Evolutionary conservation across 2,797 vertebrate genomes (phyloP).

Genomic region (Chiloscyllium punctatum): DNA sequence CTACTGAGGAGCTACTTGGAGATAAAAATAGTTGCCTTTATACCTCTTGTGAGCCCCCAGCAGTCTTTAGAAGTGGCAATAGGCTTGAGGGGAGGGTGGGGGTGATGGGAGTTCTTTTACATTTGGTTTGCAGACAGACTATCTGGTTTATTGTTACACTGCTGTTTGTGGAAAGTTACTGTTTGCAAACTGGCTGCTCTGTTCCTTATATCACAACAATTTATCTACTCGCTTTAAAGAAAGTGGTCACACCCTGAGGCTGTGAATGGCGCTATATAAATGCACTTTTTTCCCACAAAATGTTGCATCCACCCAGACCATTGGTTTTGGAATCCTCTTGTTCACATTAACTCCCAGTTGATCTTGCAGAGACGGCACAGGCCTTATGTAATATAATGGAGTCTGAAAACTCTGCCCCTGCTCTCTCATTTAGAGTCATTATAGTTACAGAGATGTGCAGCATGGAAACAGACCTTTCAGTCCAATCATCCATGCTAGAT

Average conservation of each 20-base stretch:
- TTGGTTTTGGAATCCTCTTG: background rate
- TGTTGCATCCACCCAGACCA: background rate
- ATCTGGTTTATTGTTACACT: background rate
- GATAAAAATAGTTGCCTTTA: background rate
- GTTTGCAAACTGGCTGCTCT: background rate
- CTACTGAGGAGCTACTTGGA: background rate
- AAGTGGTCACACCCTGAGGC: background rate
- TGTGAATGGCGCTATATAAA: background rate
- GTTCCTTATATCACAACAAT: background rate
- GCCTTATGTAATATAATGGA: background rate
- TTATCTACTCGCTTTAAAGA: background rate
- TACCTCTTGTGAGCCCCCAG: background rate
- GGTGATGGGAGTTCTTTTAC: background rate
- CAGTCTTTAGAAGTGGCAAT: background rate
- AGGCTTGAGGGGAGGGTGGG: no score
- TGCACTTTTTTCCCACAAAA: background rate
- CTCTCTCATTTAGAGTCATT: background rate
- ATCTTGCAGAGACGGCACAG: background rate
- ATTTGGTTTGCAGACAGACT: background rate
- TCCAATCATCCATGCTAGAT: no score
- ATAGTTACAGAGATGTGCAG: no score
- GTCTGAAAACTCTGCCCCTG: background rate
- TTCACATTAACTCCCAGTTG: background rate
- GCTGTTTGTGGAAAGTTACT: background rate
- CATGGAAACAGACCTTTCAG: no score